Base-by-base conservation (phyloP, 1,140 invertebrate species). In the Diorhabda elongata region DNA sequence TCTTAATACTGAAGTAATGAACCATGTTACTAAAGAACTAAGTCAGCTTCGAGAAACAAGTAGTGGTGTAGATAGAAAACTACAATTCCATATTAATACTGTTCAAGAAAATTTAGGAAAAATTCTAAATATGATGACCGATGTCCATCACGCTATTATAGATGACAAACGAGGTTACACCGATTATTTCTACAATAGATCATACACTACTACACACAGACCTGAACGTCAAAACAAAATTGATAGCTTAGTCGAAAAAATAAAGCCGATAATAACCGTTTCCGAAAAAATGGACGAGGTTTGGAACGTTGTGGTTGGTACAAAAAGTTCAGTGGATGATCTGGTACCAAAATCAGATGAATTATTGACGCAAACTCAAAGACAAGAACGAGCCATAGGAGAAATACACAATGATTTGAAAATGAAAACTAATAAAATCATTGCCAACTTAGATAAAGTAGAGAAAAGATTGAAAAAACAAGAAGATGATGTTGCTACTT, bases 241-340 rank as follows among this genome's bases (percentile, higher is more conserved):
- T 70, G 91, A 93, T 81, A 86, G 85, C 8, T 81, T 93, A 2
- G 88, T 91, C 0, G 87, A 90, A 69, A 89, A 92, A 81, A 93
- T 93, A 77, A 87, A 89, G 69, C 92, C 92, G 0, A 91, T 94
- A 80, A 86, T 92, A 59, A 90, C 87, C n/a, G 91, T 94, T 1
- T 92, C 91, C 0, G 91, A 92, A 77, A 94, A 94, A 81, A 94
- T 94, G 91, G 92, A 94, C 73, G 90, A 94, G 82, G 91, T 94
- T 4, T 94, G 92, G 92, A 90, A 92, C 75, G 91, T 94, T 9
- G 90, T 94, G 26, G 91, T 94, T 4, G 92, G 92, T 3, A 94
- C 92, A 2, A 94, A 94, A 78, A 92, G 88, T 73, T 92, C 91
- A 0, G 91, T 94, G 4, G 92, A 94, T 78, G 87, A 92, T 77